Conservation (phyloP, 2,797 vertebrate species). For the Vultur gryphus region DNA sequence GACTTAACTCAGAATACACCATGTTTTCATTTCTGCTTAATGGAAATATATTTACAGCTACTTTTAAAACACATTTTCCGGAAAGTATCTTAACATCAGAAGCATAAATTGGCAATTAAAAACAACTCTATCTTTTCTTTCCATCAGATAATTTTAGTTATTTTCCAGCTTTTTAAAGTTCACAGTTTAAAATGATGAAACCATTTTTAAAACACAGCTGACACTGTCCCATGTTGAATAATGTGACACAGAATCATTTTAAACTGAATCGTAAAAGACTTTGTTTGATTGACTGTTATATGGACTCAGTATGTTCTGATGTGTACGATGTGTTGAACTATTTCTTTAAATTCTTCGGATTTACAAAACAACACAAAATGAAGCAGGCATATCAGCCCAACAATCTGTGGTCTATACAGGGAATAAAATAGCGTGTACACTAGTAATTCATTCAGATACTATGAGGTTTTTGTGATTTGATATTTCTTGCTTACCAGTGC, state of each 20-base stretch:
- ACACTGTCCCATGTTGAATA: neutral
- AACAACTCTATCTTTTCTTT: neutral
- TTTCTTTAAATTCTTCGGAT: neutral
- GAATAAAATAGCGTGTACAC: neutral
- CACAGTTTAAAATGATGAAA: neutral
- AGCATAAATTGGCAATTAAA: neutral
- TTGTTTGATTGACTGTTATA: neutral
- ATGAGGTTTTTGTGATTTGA: neutral
- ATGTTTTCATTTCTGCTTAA: neutral
- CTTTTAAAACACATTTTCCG: neutral
- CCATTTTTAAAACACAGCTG: neutral
- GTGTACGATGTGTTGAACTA: neutral
- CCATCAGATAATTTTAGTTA: neutral
- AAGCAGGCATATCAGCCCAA: neutral
- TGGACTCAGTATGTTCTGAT: neutral
- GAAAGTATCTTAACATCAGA: neutral
- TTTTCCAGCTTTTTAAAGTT: neutral
- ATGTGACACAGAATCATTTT: neutral
- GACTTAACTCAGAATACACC: neutral
- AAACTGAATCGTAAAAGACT: neutral
- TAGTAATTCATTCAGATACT: neutral
- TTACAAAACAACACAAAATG: neutral
- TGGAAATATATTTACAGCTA: neutral
- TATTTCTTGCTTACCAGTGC: neutral
- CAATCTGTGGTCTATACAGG: neutral